A percentile compares a stretch with the other conserved stretches of the same genome.
Conservation (phyloP, 2,888 invertebrate species). For the Lumbricus terrestris region DNA sequence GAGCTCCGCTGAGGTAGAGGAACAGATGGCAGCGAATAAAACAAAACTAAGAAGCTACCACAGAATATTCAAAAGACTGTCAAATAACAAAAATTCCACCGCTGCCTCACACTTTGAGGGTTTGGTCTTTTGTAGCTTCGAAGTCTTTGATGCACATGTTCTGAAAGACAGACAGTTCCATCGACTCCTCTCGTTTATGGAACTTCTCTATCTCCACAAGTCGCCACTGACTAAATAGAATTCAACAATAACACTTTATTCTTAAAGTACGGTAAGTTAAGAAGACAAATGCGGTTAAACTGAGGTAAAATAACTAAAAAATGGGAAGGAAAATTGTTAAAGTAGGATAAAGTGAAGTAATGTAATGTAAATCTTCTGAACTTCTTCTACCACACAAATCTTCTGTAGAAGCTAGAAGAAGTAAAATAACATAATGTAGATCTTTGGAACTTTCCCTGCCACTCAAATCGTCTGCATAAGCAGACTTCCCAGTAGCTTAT, state of each 20-base stretch:
- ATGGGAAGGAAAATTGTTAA: too few relatives aligned
- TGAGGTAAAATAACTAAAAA: too few relatives aligned
- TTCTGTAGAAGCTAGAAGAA: too few relatives aligned
- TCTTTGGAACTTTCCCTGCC: not conserved
- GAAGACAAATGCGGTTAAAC: too few relatives aligned
- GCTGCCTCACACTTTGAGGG: conserved; percentile 61
- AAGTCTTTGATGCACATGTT: conserved; percentile 65
- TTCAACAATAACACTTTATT: not conserved
- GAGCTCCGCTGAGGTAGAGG: too few relatives aligned
- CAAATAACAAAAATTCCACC: not conserved
- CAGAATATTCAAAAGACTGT: not conserved
- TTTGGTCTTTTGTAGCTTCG: conserved; percentile 68
- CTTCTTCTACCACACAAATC: too few relatives aligned
- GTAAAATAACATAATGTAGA: too few relatives aligned
- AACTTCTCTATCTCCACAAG: conserved; percentile 59
- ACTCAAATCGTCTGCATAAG: not conserved
- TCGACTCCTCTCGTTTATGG: conserved; percentile 64
- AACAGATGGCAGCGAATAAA: too few relatives aligned
- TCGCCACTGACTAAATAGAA: conserved; percentile 48
- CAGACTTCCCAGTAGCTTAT: not conserved
- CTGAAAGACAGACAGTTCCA: conserved; percentile 70
- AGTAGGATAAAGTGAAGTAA: not conserved
- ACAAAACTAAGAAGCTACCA: not conserved
- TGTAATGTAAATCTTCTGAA: not conserved
- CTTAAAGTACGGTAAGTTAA: not conserved